Evolutionary conservation across 2,797 vertebrate genomes (phyloP).

Genomic region (Manis javanica): DNA sequence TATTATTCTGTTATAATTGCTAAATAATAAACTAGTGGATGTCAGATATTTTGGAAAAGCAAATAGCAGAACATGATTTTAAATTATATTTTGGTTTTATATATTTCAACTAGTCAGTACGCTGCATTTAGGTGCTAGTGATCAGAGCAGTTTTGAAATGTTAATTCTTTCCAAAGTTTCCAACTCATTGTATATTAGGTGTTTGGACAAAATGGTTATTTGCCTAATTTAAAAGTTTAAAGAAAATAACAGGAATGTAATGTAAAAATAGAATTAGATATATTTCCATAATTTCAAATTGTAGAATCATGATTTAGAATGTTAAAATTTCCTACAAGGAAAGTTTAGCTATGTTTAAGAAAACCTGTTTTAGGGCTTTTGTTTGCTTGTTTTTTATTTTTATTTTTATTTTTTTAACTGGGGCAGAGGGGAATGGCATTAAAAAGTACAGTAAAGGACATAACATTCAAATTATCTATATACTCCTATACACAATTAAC

Average conservation of each 20-base stretch:
- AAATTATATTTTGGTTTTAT: background rate
- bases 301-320: background rate
- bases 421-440: background rate
- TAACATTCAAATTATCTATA: background rate
- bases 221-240: slow-evolving; percentile 49
- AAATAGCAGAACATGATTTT: slow-evolving; percentile 49
- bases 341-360: background rate
- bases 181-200: slow-evolving; percentile 10
- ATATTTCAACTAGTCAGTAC: background rate
- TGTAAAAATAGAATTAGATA: slow-evolving; percentile 26
- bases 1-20: slow-evolving; percentile 21
- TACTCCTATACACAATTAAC: slow-evolving; percentile 37
- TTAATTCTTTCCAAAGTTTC: slow-evolving; percentile 31
- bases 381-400: slow-evolving; percentile 41
- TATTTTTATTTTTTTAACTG: background rate
- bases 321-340: background rate
- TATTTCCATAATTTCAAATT: slow-evolving; percentile 57
- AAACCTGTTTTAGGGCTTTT: slow-evolving; percentile 11
- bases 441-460: background rate
- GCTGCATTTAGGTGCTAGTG: background rate
- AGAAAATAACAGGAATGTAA: slow-evolving; percentile 37
- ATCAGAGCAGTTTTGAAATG: slow-evolving; percentile 4
- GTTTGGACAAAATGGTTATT: slow-evolving; percentile 34
- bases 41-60: slow-evolving; percentile 26
- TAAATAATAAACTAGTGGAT: slow-evolving; percentile 6